Evolutionary conservation across 1,140 invertebrate genomes (phyloP).

Genomic region (Macrobrachium rosenbergii): DNA sequence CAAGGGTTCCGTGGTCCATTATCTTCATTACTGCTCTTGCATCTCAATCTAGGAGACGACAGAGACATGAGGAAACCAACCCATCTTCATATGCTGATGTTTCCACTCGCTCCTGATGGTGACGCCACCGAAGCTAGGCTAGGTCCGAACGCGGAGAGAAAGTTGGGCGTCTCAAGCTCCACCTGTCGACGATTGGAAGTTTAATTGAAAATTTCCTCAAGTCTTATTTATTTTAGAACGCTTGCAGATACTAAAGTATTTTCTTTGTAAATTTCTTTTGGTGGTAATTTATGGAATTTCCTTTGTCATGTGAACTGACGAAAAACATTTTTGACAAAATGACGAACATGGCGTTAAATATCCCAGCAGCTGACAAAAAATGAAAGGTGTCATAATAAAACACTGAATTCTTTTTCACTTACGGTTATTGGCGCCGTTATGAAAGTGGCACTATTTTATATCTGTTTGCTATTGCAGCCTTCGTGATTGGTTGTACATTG

Average conservation of each 20-base stretch:
- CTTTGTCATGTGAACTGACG: background rate
- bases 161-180: slow-evolving; percentile 82
- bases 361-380: too few species aligned
- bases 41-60: background rate
- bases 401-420: too few species aligned
- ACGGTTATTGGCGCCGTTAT: too few species aligned
- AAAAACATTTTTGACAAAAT: too few species aligned
- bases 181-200: slow-evolving; percentile 74
- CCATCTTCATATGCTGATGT: slow-evolving; percentile 69
- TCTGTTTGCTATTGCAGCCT: too few species aligned
- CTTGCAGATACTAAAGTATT: background rate
- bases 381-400: too few species aligned
- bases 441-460: too few species aligned
- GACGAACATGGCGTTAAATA: too few species aligned
- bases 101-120: slow-evolving; percentile 70
- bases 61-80: slow-evolving; percentile 53
- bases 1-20: too few species aligned
- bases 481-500: too few species aligned
- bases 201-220: slow-evolving; percentile 72
- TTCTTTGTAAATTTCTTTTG: too few species aligned
- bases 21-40: too few species aligned
- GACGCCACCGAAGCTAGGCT: slow-evolving; percentile 88
- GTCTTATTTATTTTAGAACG: background rate
- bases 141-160: slow-evolving; percentile 89
- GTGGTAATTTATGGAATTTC: background rate